Base-by-base conservation (phyloP, 2,113 vertebrate species). In the Siniperca chuatsi region DNA sequence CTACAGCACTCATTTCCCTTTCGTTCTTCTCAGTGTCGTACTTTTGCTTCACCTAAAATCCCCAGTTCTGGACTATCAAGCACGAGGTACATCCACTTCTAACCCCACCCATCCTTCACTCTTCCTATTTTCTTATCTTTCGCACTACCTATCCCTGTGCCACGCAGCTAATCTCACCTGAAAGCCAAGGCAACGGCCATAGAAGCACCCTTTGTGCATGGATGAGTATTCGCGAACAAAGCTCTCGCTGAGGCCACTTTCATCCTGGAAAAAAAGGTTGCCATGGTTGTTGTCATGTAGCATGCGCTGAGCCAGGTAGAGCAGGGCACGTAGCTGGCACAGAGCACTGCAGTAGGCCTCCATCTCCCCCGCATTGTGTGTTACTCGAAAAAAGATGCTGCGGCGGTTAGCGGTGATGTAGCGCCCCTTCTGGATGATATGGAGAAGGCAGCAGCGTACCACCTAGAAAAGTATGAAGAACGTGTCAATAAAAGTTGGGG, bases 201-300 rank as follows among this genome's bases (percentile, higher is more conserved):
- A 98, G 94, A 98, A 98, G 93, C 97, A 98, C 44, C 97, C 97
- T 88, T 98, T 98, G 91, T 97, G 97, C 96, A 98, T 96, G 0
- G 97, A 97, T 75, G 96, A 77, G 52, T 97, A 98, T 90, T 98
- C 97, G 0, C 82, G 92, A 44, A 98, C 90, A 70, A 98, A 97
- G 84, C 95, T 96, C 42, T 97, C 94, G 0, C 94, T 97, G 48
- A 98, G 92, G n/a, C 96, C 96, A 0, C 88, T 95, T 62, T 97
- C 95, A 46, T 97, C 96, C 0, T 96, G 95, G n/a, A 96, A 96
- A 92, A 98, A 98, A 79, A 98, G 96, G 85, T 94, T 92, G 16
- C 97, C 97, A 0, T 96, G 95, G 78, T 72, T 92, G 94, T 97
- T 97, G 89, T 96, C 96, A 25, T 96, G 93, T 1, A 98, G 96